These are phyloP conservation scores for Canis aureus DNA, from an alignment of 2,113 vertebrate genomes.

Conservation along the genomic window DNA sequence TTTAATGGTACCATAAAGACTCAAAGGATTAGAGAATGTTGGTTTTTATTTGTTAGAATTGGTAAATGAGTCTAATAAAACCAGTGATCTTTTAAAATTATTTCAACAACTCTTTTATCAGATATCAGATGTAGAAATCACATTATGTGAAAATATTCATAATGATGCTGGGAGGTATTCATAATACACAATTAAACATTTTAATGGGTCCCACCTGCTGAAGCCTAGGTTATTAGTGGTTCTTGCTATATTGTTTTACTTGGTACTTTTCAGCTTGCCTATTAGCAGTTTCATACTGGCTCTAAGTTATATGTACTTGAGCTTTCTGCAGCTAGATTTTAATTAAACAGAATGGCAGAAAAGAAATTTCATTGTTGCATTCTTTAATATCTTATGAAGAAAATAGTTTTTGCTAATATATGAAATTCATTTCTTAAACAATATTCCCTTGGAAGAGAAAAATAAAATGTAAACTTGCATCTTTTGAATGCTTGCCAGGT, in stretches of 20 bases:
- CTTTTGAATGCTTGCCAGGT: conserved; percentile 74
- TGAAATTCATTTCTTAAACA: conserved; percentile 80
- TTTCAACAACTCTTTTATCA: conserved; percentile 31
- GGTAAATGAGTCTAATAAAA: conserved; percentile 43
- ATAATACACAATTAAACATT: not conserved
- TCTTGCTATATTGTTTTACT: conserved; percentile 58
- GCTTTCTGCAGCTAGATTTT: conserved; percentile 68
- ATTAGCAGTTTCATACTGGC: conserved; percentile 61
- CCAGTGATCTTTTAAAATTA: not conserved
- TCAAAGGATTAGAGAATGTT: not conserved
- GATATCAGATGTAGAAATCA: not conserved
- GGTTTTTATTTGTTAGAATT: not conserved
- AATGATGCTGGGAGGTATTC: not conserved
- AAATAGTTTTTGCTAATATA: conserved; percentile 62
- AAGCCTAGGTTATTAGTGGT: not conserved
- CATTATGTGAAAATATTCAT: not conserved
- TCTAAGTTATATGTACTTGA: conserved; percentile 55
- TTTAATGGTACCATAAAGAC: not conserved
- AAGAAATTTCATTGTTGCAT: conserved; percentile 57
- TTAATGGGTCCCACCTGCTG: not conserved
- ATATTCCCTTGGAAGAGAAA: conserved; percentile 63
- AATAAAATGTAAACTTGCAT: conserved; percentile 64
- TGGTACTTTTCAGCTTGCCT: conserved; percentile 53
- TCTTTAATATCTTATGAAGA: conserved; percentile 67
- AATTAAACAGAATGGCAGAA: conserved; percentile 73